Percentiles rank a stretch among this genome's conserved stretches.
Conservation (phyloP, 2,797 vertebrate species). For the Thaleichthys pacificus region DNA sequence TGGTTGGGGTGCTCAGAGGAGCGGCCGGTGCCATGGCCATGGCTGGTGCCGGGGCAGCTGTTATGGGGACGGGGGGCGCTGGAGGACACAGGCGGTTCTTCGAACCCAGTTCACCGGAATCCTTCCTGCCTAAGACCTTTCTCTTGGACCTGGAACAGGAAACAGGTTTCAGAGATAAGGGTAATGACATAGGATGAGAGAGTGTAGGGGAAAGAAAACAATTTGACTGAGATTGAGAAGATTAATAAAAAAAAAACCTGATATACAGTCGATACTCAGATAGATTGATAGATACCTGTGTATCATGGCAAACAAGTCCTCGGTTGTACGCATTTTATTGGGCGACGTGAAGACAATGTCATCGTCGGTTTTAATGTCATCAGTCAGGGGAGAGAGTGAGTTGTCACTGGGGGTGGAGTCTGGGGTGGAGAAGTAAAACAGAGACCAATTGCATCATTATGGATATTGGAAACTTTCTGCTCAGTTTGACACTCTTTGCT, state of each 20-base stretch:
- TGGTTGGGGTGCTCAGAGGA: constrained; percentile 38
- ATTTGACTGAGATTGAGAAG: too few species aligned
- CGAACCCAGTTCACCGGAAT: constrained; percentile 87
- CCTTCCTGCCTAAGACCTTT: constrained; percentile 96
- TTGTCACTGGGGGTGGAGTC: constrained; percentile 94
- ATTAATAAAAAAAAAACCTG: too few species aligned
- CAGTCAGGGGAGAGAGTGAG: constrained; percentile 89
- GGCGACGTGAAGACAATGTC: constrained; percentile 91
- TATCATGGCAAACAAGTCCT: constrained; percentile 98
- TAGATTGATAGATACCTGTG: constrained; percentile 83
- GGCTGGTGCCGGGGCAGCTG: constrained; percentile 81
- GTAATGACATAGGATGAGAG: too few species aligned
- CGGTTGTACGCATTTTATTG: constrained; percentile 94
- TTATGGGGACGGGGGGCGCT: constrained; percentile 59
- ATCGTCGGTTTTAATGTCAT: constrained; percentile 88
- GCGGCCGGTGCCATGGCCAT: constrained; percentile 72
- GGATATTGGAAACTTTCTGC: too few species aligned
- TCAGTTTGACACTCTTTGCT: too few species aligned
- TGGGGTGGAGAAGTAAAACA: constrained; percentile 46
- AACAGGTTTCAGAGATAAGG: not conserved
- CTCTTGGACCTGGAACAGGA: constrained; percentile 89
- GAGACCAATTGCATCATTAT: not conserved
- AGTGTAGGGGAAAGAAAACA: too few species aligned
- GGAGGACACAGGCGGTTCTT: constrained; percentile 82
- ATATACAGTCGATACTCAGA: not conserved